A percentile compares a stretch with the other conserved stretches of the same genome.
Evolutionary conservation across 2,888 invertebrate species (phyloP).

Genomic region (Cheilosia soror): DNA sequence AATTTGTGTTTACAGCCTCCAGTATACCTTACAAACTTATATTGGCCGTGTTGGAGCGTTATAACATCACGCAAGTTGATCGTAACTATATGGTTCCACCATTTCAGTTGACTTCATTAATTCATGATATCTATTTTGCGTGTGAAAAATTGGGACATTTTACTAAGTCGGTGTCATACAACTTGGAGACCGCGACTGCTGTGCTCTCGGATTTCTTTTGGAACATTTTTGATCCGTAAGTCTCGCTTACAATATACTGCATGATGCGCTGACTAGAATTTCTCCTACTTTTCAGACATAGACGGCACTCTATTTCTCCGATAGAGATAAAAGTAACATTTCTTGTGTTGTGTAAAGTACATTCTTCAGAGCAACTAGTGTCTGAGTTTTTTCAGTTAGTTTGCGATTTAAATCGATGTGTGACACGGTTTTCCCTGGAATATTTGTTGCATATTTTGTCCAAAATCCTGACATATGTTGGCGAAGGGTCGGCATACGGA

Average conservation of each 20-base stretch:
- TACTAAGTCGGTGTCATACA: slow-evolving; percentile 77
- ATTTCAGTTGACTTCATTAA: slow-evolving; percentile 81
- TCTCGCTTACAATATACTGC: background rate
- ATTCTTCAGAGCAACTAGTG: slow-evolving; percentile 80
- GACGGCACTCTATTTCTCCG: slow-evolving; percentile 81
- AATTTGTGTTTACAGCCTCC: slow-evolving; percentile 77
- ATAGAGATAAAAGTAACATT: slow-evolving; percentile 82
- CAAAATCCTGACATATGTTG: slow-evolving; percentile 81
- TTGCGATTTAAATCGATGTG: slow-evolving; percentile 79
- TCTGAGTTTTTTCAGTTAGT: slow-evolving; percentile 80
- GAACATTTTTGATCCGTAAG: slow-evolving; percentile 83
- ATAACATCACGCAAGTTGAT: slow-evolving; percentile 79
- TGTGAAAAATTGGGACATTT: slow-evolving; percentile 82
- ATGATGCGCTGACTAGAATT: background rate
- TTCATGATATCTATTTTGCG: slow-evolving; percentile 83
- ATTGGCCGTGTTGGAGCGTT: slow-evolving; percentile 81
- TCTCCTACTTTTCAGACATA: slow-evolving; percentile 77
- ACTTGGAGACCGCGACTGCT: slow-evolving; percentile 79
- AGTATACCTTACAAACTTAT: slow-evolving; percentile 82
- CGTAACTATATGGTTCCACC: slow-evolving; percentile 81
- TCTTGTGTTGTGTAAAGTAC: slow-evolving; percentile 81
- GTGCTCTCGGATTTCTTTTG: slow-evolving; percentile 82
- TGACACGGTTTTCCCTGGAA: slow-evolving; percentile 81
- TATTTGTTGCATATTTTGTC: slow-evolving; percentile 80
- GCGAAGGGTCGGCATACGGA: slow-evolving; percentile 81